phyloP scores from a whole-genome alignment of 2,797 vertebrate genomes.

The Clarias platycephalus region DNA sequence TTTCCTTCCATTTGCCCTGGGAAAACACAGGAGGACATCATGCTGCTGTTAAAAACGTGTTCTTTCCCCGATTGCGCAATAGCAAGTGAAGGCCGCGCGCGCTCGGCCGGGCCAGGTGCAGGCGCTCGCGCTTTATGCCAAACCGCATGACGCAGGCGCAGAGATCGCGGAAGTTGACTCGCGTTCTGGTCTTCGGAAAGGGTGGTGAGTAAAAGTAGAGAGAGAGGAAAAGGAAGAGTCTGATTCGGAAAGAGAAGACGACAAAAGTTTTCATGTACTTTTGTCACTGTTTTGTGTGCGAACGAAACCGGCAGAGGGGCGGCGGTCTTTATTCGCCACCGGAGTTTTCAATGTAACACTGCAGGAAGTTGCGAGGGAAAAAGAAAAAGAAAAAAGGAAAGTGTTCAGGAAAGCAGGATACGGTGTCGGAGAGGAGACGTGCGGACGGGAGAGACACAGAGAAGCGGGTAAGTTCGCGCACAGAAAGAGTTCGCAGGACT shows the following conservation, averaged over 20 bases:
- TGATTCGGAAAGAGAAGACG: background rate
- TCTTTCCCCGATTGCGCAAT: conserved; percentile 13
- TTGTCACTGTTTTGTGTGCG: conserved; percentile 37
- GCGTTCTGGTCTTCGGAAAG: conserved; percentile 69
- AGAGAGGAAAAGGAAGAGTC: background rate
- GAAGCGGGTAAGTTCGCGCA: conserved; percentile 74
- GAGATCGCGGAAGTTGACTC: conserved; percentile 79
- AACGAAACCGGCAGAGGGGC: conserved; percentile 3
- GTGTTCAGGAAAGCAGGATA: conserved; percentile 49
- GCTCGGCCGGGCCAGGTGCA: conserved; percentile 55
- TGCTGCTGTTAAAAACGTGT: background rate
- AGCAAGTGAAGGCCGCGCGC: conserved; percentile 20
- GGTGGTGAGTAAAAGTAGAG: conserved; percentile 54
- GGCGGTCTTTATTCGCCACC: background rate
- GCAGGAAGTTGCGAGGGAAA: conserved; percentile 21
- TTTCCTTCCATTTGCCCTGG: background rate
- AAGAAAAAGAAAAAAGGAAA: background rate
- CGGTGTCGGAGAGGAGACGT: conserved; percentile 32
- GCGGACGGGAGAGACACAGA: conserved; percentile 59
- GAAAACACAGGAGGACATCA: background rate
- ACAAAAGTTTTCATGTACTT: conserved; percentile 51
- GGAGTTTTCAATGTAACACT: conserved; percentile 38
- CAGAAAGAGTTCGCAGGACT: conserved; percentile 69
- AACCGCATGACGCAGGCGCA: conserved; percentile 74
- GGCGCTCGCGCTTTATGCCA: conserved; percentile 48